A percentile compares a stretch with the other conserved stretches of the same genome.
Evolutionary conservation across 2,113 vertebrate species (phyloP).

Genomic region (Empidonax alnorum): DNA sequence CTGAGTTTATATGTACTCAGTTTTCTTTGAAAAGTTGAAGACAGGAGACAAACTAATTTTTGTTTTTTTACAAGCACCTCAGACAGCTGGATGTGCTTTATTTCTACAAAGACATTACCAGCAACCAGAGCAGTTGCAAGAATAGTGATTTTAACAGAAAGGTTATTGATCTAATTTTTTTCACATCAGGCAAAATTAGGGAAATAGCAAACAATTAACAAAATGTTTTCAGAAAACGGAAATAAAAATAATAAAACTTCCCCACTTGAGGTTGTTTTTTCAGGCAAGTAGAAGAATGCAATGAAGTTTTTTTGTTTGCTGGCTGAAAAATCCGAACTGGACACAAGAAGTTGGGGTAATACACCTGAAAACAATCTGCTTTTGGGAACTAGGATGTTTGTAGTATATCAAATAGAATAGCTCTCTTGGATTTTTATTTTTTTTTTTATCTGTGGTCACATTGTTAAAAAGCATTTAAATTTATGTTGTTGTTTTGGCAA

Average conservation of each 20-base stretch:
- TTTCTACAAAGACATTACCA: background rate
- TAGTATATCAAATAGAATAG: background rate
- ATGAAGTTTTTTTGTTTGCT: background rate
- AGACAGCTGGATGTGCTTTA: background rate
- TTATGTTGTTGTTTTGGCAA: constrained; percentile 22
- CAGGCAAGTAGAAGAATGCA: background rate
- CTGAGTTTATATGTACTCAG: background rate
- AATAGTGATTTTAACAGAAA: background rate
- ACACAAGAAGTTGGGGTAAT: background rate
- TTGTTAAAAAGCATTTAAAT: constrained; percentile 47
- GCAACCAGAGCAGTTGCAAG: background rate
- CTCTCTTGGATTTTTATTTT: background rate
- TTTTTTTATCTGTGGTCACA: background rate
- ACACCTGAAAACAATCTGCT: constrained; percentile 9
- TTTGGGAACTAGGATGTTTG: background rate
- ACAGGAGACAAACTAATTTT: background rate
- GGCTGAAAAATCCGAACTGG: background rate
- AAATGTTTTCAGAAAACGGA: background rate
- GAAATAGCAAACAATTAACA: background rate
- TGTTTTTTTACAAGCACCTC: background rate
- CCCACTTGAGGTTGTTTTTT: background rate
- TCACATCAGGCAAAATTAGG: background rate
- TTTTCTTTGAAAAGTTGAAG: background rate
- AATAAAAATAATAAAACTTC: background rate
- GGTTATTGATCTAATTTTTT: background rate